Percentiles rank a stretch among this genome's conserved stretches.
These are phyloP conservation scores for Salvelinus alpinus DNA, from an alignment of 2,113 vertebrate species.

Conservation along the genomic window DNA sequence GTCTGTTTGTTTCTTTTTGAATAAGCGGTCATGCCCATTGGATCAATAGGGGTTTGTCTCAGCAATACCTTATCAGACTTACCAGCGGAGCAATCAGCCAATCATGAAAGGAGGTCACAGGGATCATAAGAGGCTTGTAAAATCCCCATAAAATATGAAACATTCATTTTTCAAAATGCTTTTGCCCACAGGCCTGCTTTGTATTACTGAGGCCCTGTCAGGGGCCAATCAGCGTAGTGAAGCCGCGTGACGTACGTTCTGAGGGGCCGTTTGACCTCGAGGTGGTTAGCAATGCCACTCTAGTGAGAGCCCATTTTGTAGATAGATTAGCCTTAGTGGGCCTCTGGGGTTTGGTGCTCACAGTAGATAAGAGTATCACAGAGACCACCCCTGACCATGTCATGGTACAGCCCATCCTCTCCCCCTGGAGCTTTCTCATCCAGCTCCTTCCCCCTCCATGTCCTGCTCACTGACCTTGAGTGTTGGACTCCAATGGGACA, in stretches of 20 bases:
- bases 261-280: conserved; percentile 43
- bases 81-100: conserved; percentile 34
- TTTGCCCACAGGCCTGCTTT: conserved; percentile 23
- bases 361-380: conserved; percentile 56
- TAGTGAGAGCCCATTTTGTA: conserved; percentile 43
- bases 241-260: neutral
- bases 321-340: conserved; percentile 48
- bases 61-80: conserved; percentile 58
- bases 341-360: conserved; percentile 51
- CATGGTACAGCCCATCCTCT: conserved; percentile 20
- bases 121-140: conserved; percentile 38
- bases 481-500: conserved; percentile 33
- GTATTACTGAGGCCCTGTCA: conserved; percentile 24
- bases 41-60: conserved; percentile 61
- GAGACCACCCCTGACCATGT: conserved; percentile 48
- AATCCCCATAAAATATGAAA: conserved; percentile 45
- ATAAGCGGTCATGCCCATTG: conserved; percentile 52
- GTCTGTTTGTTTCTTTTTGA: conserved; percentile 38
- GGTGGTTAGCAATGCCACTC: conserved; percentile 34
- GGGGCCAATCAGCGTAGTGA: conserved; percentile 13
- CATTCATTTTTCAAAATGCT: conserved; percentile 46
- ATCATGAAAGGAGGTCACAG: conserved; percentile 48
- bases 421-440: conserved; percentile 29
- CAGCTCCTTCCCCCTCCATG: conserved; percentile 15
- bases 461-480: conserved; percentile 47